Conservation (phyloP, 35 echinoderm and acorn worm species). For the Patiria miniata region DNA sequence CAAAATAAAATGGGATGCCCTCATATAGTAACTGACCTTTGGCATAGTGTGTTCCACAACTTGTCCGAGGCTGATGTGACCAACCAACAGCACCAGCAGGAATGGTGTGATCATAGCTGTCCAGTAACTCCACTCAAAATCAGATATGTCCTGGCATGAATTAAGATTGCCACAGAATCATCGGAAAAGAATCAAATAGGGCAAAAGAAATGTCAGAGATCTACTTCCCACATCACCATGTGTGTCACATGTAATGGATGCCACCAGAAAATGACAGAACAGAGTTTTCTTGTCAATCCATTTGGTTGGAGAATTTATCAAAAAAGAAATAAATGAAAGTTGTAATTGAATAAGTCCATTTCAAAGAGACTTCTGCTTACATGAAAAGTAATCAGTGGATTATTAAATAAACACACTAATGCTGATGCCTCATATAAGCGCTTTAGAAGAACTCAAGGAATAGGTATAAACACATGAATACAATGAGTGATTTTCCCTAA, state of each 20-base stretch:
- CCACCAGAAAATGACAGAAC: neutral
- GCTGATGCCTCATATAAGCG: too few species aligned
- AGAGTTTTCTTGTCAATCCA: neutral
- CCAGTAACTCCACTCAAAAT: constrained; percentile 19
- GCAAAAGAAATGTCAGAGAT: neutral
- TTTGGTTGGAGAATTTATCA: neutral
- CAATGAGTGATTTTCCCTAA: too few species aligned
- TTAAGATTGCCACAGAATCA: too few species aligned
- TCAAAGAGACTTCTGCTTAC: neutral
- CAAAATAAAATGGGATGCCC: too few species aligned
- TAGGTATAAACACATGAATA: too few species aligned
- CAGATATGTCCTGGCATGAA: neutral
- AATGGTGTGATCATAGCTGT: neutral
- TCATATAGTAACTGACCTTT: neutral
- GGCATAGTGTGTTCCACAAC: neutral
- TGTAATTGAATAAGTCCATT: neutral
- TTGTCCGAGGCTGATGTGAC: neutral
- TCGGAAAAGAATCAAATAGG: neutral
- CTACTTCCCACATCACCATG: neutral
- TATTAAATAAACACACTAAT: too few species aligned
- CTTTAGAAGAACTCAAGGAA: too few species aligned
- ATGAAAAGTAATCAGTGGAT: neutral
- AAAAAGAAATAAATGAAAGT: neutral
- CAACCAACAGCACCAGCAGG: neutral
- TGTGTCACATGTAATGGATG: neutral